phyloP scores from a whole-genome alignment of 2,888 invertebrate species.

The Gandaritis pyraliata region DNA sequence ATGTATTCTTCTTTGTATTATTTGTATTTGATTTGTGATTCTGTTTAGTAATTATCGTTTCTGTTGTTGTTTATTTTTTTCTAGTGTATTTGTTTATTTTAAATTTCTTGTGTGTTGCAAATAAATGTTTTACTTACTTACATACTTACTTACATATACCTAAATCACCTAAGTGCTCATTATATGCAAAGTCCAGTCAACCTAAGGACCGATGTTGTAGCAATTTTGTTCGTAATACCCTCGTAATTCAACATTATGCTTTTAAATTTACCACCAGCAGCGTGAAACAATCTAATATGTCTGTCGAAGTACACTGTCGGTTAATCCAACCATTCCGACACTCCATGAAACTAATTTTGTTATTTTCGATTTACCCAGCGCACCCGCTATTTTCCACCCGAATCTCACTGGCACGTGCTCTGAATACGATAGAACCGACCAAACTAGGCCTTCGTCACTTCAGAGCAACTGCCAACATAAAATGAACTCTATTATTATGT shows the following conservation, averaged over 20 bases:
- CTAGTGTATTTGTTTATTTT: too few relatives aligned
- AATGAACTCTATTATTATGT: slow-evolving; percentile 8
- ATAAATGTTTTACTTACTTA: too few relatives aligned
- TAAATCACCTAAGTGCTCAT: too few relatives aligned
- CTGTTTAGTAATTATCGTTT: too few relatives aligned
- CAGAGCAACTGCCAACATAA: neutral
- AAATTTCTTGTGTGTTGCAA: too few relatives aligned
- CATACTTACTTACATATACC: too few relatives aligned
- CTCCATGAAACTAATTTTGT: slow-evolving; percentile 36
- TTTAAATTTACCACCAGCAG: neutral
- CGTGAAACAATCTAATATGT: neutral
- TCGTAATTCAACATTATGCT: neutral
- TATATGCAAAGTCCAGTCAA: too few relatives aligned
- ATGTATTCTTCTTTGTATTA: too few relatives aligned
- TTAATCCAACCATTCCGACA: slow-evolving; percentile 13
- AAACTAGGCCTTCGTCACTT: slow-evolving; percentile 4
- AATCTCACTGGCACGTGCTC: slow-evolving; percentile 51
- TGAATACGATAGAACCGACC: slow-evolving; percentile 45
- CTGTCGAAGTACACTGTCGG: neutral
- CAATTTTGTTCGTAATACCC: too few relatives aligned
- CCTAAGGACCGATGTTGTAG: too few relatives aligned
- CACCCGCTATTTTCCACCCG: slow-evolving; percentile 50
- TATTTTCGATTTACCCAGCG: slow-evolving; percentile 44
- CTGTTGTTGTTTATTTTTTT: too few relatives aligned
- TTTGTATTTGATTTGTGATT: too few relatives aligned